Percentiles rank a stretch among this genome's conserved stretches.
phyloP scores from a whole-genome alignment of 2,797 vertebrate species.

The Tokudaia tokunoshimensis region DNA sequence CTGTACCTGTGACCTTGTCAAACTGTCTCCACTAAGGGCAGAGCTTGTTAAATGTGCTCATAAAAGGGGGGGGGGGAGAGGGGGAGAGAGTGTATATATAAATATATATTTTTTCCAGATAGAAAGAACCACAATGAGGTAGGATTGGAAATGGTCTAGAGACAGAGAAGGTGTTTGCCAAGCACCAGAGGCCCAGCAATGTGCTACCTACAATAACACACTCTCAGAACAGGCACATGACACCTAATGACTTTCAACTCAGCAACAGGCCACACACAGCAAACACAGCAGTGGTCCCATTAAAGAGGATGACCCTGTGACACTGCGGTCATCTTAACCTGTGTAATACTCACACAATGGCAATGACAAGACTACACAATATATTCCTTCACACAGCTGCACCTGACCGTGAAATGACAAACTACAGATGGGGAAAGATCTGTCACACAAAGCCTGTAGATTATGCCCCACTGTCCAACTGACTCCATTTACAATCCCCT shows the following conservation, averaged over 20 bases:
- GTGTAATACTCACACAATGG: background rate
- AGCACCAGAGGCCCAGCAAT: background rate
- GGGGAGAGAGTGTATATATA: too few species aligned
- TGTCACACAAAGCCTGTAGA: background rate
- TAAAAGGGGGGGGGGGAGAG: background rate
- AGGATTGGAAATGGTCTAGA: background rate
- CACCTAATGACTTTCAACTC: background rate
- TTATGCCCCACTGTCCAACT: background rate
- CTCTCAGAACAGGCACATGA: background rate
- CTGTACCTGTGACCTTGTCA: fast-evolving
- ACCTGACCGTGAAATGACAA: background rate
- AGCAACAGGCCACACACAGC: background rate
- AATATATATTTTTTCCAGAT: too few species aligned
- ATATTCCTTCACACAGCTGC: background rate
- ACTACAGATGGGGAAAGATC: background rate
- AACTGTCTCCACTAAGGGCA: background rate
- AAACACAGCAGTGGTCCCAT: background rate
- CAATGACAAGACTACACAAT: background rate
- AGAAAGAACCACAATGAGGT: background rate
- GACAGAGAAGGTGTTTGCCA: background rate
- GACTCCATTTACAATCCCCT: background rate
- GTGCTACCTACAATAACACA: background rate
- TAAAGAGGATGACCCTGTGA: background rate
- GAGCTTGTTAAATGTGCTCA: background rate
- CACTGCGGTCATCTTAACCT: background rate